These are phyloP conservation scores for Xenopus tropicalis DNA, from an alignment of 2,113 vertebrate species.

Conservation along the genomic window UCB_Xtro_10.0 CM004444.2:72102001-72102500, in stretches of 20 bases:
- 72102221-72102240: conserved; percentile 95
- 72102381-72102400: conserved; percentile 96
- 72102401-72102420: conserved; percentile 98
- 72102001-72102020: background rate
- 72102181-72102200: background rate
- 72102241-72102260: conserved; percentile 97
- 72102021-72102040: background rate
- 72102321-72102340: conserved; percentile 95
- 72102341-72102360: conserved; percentile 98
- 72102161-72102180: too few relatives aligned
- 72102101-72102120: conserved; percentile 93
- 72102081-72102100: conserved; percentile 97
- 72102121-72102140: conserved; percentile 98
- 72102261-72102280: conserved; percentile 95
- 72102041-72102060: conserved; percentile 96
- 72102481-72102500: too few relatives aligned
- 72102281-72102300: conserved; percentile 99
- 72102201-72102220: too few relatives aligned
- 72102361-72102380: conserved; percentile 99
- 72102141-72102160: conserved; percentile 85
- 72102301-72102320: conserved; percentile 93
- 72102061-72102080: conserved; percentile 98
- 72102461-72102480: too few relatives aligned
- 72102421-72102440: conserved; percentile 81
- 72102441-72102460: too few relatives aligned